phyloP scores from a whole-genome alignment of 2,113 vertebrate species.

The Phylloscopus trochilus region DNA sequence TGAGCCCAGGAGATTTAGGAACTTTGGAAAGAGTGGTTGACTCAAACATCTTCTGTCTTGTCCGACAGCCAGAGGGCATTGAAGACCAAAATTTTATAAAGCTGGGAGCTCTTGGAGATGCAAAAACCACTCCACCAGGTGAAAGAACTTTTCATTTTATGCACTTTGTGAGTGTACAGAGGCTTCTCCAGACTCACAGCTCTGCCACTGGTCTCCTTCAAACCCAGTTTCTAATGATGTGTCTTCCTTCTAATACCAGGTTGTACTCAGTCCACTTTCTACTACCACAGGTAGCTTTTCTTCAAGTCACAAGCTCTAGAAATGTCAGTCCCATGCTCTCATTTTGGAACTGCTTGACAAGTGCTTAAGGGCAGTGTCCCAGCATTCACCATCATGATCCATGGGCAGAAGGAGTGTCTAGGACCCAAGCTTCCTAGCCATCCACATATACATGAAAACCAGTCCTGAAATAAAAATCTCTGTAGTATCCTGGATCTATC shows the following conservation, averaged over 20 bases:
- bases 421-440: neutral
- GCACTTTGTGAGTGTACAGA: neutral
- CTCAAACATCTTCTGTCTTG: neutral
- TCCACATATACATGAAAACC: neutral
- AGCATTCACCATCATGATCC: neutral
- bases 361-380: neutral
- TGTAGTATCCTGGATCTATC: neutral
- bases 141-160: neutral
- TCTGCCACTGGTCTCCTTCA: neutral
- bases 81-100: neutral
- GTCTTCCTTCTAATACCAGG: neutral
- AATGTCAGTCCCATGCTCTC: neutral
- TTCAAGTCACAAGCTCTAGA: neutral
- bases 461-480: neutral
- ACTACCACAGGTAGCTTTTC: neutral
- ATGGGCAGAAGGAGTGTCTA: neutral
- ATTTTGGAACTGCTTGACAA: neutral
- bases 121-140: neutral
- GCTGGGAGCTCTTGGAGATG: neutral
- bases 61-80: neutral
- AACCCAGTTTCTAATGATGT: neutral
- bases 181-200: neutral
- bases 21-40: neutral
- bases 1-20: neutral
- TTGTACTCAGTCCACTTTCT: neutral